A percentile compares a stretch with the other conserved stretches of the same genome.
Conservation (phyloP, 2,888 invertebrate species). For the Kryphioiulus occultus region DNA sequence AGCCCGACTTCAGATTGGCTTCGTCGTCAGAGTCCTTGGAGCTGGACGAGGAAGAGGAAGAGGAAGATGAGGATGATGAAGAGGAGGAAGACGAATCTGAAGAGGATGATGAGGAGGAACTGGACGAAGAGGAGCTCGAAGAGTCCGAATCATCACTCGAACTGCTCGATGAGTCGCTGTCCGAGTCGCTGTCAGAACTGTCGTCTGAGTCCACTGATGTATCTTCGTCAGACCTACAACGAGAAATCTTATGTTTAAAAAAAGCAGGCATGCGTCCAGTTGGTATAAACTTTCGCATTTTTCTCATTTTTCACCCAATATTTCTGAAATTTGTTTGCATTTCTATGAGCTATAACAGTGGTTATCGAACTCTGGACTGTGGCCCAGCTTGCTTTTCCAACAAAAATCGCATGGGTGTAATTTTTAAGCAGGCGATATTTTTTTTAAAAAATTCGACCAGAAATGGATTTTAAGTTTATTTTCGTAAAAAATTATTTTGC, state of each 20-base stretch:
- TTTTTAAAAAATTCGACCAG: too few relatives aligned
- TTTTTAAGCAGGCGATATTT: too few relatives aligned
- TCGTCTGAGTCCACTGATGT: neutral
- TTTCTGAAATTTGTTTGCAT: too few relatives aligned
- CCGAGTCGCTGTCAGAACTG: constrained; percentile 48
- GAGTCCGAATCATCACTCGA: constrained; percentile 43
- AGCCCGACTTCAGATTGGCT: constrained; percentile 39
- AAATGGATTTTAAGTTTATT: too few relatives aligned
- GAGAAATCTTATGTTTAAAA: neutral
- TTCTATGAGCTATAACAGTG: too few relatives aligned
- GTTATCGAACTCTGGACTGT: too few relatives aligned
- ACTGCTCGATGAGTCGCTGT: constrained; percentile 45
- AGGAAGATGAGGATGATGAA: constrained; percentile 47
- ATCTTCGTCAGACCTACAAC: constrained; percentile 42
- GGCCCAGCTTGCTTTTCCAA: too few relatives aligned
- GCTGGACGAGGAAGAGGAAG: constrained; percentile 50
- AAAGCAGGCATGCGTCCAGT: too few relatives aligned
- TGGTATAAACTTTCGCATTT: too few relatives aligned
- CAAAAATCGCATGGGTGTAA: too few relatives aligned
- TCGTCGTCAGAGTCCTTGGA: constrained; percentile 45
- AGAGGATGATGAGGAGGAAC: constrained; percentile 50
- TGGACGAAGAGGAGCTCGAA: constrained; percentile 46
- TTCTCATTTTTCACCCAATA: too few relatives aligned
- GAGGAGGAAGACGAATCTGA: constrained; percentile 47
- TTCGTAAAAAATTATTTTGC: too few relatives aligned